Conservation (phyloP, 2,797 vertebrate genomes). For the Peromyscus melanophrys region DNA sequence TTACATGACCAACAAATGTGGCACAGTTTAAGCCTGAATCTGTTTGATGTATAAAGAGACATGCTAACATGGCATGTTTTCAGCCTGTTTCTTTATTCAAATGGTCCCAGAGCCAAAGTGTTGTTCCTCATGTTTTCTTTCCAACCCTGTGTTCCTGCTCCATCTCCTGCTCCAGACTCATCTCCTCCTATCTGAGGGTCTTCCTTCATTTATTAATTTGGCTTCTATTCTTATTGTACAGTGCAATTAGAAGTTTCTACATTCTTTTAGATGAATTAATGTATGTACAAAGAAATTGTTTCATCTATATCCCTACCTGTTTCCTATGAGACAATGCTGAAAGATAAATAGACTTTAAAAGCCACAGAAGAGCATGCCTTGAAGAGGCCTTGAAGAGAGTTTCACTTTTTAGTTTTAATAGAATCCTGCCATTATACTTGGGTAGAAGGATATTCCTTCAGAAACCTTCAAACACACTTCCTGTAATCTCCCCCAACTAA, state of each 20-base stretch:
- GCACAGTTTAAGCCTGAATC: neutral
- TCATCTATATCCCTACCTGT: neutral
- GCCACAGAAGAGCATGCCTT: neutral
- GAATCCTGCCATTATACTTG: neutral
- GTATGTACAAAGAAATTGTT: neutral
- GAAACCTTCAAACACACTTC: neutral
- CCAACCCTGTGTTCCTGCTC: neutral
- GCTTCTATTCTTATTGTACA: neutral
- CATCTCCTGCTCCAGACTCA: fast-evolving
- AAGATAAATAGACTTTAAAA: conserved; percentile 5
- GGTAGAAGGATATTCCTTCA: neutral
- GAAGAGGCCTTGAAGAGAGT: neutral
- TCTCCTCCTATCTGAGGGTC: neutral
- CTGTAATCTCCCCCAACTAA: neutral
- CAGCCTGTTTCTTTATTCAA: neutral
- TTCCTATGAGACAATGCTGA: neutral
- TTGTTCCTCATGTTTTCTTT: neutral
- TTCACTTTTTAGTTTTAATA: conserved; percentile 21
- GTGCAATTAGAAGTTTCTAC: neutral
- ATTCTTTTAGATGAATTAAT: neutral
- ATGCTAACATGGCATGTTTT: neutral
- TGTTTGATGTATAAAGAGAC: neutral
- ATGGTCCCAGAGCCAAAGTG: neutral
- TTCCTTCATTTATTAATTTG: neutral
- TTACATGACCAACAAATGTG: neutral